Conservation (phyloP, 1,140 invertebrate species). For the Heliconius hewitsoni region DNA sequence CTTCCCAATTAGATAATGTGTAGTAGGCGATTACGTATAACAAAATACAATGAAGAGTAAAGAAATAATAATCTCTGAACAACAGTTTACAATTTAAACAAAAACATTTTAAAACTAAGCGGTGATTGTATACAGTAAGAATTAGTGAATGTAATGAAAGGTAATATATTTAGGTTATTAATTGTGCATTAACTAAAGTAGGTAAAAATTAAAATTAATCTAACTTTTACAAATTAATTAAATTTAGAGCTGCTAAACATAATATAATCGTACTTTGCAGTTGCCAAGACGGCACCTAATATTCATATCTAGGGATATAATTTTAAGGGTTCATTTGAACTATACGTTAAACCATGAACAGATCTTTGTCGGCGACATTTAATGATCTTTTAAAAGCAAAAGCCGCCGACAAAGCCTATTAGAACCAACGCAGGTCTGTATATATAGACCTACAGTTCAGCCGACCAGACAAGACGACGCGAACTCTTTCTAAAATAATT, state of each 20-base stretch:
- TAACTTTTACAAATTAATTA: constrained; percentile 64
- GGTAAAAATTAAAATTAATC: constrained; percentile 68
- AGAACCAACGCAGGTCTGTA: constrained; percentile 40
- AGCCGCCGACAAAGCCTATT: constrained; percentile 14
- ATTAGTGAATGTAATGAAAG: constrained; percentile 53
- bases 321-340: constrained; percentile 53
- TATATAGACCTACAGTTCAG: constrained; percentile 39
- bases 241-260: constrained; percentile 74
- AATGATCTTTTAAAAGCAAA: constrained; percentile 27
- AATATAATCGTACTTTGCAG: constrained; percentile 49
- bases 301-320: constrained; percentile 45
- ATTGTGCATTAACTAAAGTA: constrained; percentile 74
- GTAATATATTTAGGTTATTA: constrained; percentile 64
- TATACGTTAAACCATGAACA: constrained; percentile 48
- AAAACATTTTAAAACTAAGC: constrained; percentile 50
- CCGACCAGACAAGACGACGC: constrained; percentile 42
- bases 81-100: constrained; percentile 50
- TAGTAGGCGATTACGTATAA: constrained; percentile 78
- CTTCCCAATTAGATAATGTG: constrained; percentile 76
- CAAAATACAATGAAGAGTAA: constrained; percentile 60
- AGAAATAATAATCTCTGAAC: constrained; percentile 47
- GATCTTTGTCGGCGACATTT: constrained; percentile 44
- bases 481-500: constrained; percentile 76
- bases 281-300: constrained; percentile 40
- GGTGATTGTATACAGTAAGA: constrained; percentile 49